These are phyloP conservation scores for Liodrosophila aerea DNA, from an alignment of 2,888 invertebrate species.

Conservation along the genomic window DNA sequence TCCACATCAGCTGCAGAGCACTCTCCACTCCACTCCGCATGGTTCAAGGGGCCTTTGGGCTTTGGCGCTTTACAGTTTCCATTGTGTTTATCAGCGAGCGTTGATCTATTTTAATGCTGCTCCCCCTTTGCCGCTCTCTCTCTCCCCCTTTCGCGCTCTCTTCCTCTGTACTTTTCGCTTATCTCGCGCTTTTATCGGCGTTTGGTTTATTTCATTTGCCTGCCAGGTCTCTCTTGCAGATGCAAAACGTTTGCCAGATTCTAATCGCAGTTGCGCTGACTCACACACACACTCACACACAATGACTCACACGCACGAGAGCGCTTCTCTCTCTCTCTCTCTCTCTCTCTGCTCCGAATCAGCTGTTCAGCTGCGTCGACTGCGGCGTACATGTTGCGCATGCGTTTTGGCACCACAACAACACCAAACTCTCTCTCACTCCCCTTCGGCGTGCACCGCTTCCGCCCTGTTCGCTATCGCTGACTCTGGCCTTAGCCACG, in stretches of 20 bases:
- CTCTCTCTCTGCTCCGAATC: conserved; percentile 38
- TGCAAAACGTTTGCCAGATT: conserved; percentile 63
- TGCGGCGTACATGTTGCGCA: conserved; percentile 60
- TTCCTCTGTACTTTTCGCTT: conserved; percentile 26
- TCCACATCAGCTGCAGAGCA: neutral
- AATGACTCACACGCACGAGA: conserved; percentile 8
- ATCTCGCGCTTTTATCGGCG: conserved; percentile 55
- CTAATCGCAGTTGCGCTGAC: conserved; percentile 46
- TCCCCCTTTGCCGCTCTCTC: conserved; percentile 14
- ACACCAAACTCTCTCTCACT: conserved; percentile 3
- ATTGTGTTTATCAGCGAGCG: conserved; percentile 61
- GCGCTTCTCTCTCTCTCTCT: conserved; percentile 25
- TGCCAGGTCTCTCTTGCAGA: conserved; percentile 67
- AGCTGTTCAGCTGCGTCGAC: conserved; percentile 57
- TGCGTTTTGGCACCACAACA: conserved; percentile 51
- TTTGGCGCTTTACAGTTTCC: conserved; percentile 60
- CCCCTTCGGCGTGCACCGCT: conserved; percentile 1
- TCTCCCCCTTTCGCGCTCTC: conserved; percentile 31
- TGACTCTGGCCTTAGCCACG: conserved; percentile 45
- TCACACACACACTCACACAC: conserved; percentile 12
- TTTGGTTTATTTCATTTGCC: conserved; percentile 76
- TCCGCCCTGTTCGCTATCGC: neutral
- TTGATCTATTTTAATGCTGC: conserved; percentile 73
- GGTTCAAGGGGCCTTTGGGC: conserved; percentile 43
- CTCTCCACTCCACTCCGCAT: neutral